Conservation (phyloP, 2,888 invertebrate genomes). For the Aphrophora alni region DNA sequence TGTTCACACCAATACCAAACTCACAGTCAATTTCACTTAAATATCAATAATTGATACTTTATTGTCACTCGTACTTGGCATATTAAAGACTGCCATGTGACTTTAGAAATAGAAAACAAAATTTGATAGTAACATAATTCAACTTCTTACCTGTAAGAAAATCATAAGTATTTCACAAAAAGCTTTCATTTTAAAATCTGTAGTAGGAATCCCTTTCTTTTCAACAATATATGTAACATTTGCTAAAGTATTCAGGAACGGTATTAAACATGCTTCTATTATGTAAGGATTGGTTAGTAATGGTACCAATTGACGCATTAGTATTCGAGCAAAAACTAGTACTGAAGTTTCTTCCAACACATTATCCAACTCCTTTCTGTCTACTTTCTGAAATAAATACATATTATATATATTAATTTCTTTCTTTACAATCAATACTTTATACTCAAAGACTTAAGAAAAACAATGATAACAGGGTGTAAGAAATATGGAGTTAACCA, state of each 20-base stretch:
- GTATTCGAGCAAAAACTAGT: constrained; percentile 19
- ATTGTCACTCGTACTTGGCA: too few species aligned
- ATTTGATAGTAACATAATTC: too few species aligned
- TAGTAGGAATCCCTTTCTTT: constrained; percentile 34
- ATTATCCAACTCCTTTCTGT: not conserved
- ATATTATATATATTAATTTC: not conserved
- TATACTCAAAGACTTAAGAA: too few species aligned
- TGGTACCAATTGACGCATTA: constrained; percentile 67
- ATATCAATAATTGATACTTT: too few species aligned
- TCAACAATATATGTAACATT: constrained; percentile 37
- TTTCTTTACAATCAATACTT: too few species aligned
- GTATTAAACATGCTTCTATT: constrained; percentile 71
- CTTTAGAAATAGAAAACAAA: too few species aligned
- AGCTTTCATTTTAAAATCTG: not conserved
- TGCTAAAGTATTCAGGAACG: constrained; percentile 57
- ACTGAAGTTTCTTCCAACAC: not conserved
- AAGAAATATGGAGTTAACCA: too few species aligned
- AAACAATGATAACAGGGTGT: too few species aligned
- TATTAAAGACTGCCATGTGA: too few species aligned
- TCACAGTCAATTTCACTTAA: too few species aligned
- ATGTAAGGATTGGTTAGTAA: constrained; percentile 70
- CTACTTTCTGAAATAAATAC: not conserved
- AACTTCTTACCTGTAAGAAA: not conserved
- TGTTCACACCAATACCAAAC: too few species aligned
- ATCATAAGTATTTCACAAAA: not conserved